These are phyloP conservation scores for Fulica atra DNA, from an alignment of 2,113 vertebrate genomes.

Conservation along the genomic window DNA sequence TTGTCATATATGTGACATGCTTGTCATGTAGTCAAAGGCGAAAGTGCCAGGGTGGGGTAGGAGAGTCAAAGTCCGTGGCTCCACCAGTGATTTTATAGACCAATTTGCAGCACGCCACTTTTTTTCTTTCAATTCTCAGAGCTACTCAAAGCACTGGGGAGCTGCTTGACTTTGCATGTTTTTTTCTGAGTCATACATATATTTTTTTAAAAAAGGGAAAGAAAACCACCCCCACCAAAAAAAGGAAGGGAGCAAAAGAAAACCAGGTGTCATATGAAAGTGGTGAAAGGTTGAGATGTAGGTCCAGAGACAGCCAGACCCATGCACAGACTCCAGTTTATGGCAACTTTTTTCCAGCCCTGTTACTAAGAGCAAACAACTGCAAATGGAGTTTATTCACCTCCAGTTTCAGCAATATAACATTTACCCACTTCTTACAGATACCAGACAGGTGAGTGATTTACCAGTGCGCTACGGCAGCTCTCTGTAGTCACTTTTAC, in stretches of 20 bases:
- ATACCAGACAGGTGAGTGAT: constrained; percentile 28
- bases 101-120: background rate
- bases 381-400: background rate
- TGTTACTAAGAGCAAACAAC: constrained; percentile 14
- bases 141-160: background rate
- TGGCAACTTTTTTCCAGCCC: background rate
- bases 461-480: background rate
- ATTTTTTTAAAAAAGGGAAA: background rate
- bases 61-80: background rate
- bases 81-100: background rate
- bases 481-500: background rate
- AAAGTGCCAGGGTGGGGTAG: background rate
- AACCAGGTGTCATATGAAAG: background rate
- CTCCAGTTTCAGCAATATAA: background rate
- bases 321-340: background rate
- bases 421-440: background rate
- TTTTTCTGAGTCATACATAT: background rate
- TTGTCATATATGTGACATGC: background rate
- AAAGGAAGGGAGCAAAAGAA: background rate
- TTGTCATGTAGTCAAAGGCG: background rate
- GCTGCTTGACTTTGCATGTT: background rate
- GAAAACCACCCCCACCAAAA: no score
- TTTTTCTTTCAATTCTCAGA: background rate
- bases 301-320: background rate
- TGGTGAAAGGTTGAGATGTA: background rate